Percentiles rank a stretch among this genome's conserved stretches.
These are phyloP conservation scores for Therioaphis trifolii DNA, from an alignment of 2,888 invertebrate species.

Conservation along the genomic window DNA sequence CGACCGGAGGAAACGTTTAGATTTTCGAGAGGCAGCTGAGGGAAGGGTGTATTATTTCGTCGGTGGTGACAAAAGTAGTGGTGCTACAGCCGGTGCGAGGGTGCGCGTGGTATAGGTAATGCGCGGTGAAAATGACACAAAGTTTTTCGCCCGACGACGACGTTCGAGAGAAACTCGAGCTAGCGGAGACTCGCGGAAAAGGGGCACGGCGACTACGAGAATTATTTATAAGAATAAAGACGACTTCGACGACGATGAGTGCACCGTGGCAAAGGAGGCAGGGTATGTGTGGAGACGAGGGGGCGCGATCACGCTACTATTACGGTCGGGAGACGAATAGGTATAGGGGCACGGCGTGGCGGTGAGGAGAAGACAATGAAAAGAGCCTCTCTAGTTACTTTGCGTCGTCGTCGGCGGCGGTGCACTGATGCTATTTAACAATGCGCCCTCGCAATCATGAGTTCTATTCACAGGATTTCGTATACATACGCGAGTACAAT, in stretches of 20 bases:
- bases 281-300: neutral
- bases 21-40: too few relatives aligned
- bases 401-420: constrained; percentile 14
- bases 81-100: too few relatives aligned
- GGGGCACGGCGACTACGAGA: neutral
- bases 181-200: neutral
- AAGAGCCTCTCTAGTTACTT: constrained; percentile 56
- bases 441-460: constrained; percentile 57
- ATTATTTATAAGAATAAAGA: too few relatives aligned
- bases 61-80: too few relatives aligned
- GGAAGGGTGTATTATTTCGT: too few relatives aligned
- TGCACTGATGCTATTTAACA: constrained; percentile 43
- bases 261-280: too few relatives aligned
- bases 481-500: constrained; percentile 14
- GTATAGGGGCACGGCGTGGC: neutral
- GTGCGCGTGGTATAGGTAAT: too few relatives aligned
- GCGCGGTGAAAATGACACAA: neutral
- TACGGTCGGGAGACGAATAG: too few relatives aligned
- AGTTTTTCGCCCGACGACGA: constrained; percentile 1
- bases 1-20: too few relatives aligned
- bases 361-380: constrained; percentile 43
- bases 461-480: constrained; percentile 52
- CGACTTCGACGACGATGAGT: neutral
- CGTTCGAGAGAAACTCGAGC: constrained; percentile 10
- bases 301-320: too few relatives aligned